Evolutionary conservation across 2,888 invertebrate genomes (phyloP), one percentile per base, ranked within the genome.

Genomic region (Drosophila kanekoi): DNA sequence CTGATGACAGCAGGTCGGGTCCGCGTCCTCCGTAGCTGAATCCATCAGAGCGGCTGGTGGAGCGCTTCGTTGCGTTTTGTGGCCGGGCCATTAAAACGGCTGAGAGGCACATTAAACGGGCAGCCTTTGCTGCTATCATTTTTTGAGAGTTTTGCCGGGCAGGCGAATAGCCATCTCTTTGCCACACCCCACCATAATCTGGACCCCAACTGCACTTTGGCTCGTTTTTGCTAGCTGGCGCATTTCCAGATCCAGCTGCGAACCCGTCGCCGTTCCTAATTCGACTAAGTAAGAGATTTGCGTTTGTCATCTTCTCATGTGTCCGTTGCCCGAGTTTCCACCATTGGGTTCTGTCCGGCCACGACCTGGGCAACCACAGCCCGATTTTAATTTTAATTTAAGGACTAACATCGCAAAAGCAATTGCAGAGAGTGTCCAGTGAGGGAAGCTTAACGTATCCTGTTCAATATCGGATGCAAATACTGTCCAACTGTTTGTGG

Each of bases 131-230:
- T 72, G 43, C 43, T 52, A 59, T 56, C 73, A 58, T 80, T 80
- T 62, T 56, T 52, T 41, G 45, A 53, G 68, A 63, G 47, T 66
- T 79, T 66, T 65, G 43, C 11, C 23, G 40, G 23, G n/a, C 23
- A 20, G 18, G 23, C 40, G 16, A 61, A 45, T 45, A 28, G 40
- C 38, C 82, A 72, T 41, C 75, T 53, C 75, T 75, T 67, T 78
- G 79, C 43, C 66, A 81, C 72, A 72, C 69, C 72, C 71, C 51
- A 38, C 53, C 48, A 20, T 68, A 59, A 68, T 69, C 62, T 13
- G 49, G 28, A 56, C 45, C 47, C 47, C 60, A 65, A 49, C 60
- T 61, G 66, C 69, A 78, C 79, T 73, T 64, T 56, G 49, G 41
- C 41, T 18, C 45, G 48, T 33, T 63, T 48, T 51, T 43, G 37